Percentiles rank a stretch among this genome's conserved stretches.
Conservation (phyloP, 2,113 vertebrate genomes). For the Bambusicola thoracicus region DNA sequence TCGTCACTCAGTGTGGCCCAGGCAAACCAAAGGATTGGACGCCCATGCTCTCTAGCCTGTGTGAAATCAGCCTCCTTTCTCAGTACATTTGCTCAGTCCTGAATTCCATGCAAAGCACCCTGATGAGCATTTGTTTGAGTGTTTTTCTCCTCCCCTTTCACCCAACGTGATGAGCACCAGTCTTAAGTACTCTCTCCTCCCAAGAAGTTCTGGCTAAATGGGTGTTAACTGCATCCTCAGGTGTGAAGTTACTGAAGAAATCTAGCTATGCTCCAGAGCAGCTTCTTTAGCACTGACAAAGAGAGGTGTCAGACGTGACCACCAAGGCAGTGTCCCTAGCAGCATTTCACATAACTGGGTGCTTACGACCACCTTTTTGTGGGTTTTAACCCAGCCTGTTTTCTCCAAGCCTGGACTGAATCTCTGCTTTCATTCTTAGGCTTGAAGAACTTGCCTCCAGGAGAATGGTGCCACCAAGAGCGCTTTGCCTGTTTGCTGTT, state of each 20-base stretch:
- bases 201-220: not conserved
- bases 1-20: too few relatives aligned
- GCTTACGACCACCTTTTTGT: not conserved
- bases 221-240: not conserved
- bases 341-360: not conserved
- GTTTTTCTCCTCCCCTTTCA: not conserved
- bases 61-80: not conserved
- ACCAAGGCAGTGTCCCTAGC: not conserved
- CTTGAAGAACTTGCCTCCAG: not conserved
- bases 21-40: too few relatives aligned
- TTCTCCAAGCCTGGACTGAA: not conserved
- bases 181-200: not conserved
- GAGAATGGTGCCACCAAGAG: not conserved
- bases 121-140: not conserved
- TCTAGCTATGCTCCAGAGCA: not conserved
- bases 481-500: not conserved
- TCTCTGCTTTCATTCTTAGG: not conserved
- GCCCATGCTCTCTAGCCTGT: not conserved
- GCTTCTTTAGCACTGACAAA: not conserved
- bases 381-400: not conserved
- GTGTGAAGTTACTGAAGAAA: not conserved
- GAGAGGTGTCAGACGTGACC: conserved; percentile 29
- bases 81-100: not conserved
- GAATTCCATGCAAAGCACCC: not conserved
- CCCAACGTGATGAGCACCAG: not conserved